A percentile compares a stretch with the other conserved stretches of the same genome.
Conservation (phyloP, 2,113 vertebrate species). For the Aplodontia rufa region DNA sequence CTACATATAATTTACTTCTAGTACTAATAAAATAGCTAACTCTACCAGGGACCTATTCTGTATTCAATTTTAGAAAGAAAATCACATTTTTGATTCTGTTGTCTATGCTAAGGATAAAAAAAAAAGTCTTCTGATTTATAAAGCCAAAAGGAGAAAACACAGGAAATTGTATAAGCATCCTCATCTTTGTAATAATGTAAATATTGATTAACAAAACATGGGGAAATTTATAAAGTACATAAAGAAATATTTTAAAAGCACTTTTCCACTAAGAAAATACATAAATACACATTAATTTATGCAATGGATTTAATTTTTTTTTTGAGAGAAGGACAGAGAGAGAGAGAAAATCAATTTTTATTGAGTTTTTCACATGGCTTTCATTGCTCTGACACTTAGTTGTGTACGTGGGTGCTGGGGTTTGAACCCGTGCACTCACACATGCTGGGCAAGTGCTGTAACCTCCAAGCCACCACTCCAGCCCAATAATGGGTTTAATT, state of each 20-base stretch:
- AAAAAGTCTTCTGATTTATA: neutral
- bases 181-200: neutral
- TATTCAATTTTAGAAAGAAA: slow-evolving; percentile 8
- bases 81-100: neutral
- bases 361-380: too few species aligned
- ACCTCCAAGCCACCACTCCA: too few species aligned
- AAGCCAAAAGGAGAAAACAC: neutral
- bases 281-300: neutral
- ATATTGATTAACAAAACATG: neutral
- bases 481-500: neutral
- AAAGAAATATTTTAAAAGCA: neutral
- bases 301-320: neutral
- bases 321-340: too few species aligned
- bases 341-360: too few species aligned
- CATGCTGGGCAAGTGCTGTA: too few species aligned
- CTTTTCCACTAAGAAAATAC: neutral
- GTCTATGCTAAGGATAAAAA: neutral
- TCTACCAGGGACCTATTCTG: neutral
- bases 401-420: too few species aligned
- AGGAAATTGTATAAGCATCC: neutral
- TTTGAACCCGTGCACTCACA: too few species aligned
- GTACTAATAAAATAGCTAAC: neutral
- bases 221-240: neutral
- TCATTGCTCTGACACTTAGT: too few species aligned
- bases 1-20: neutral